A percentile compares a stretch with the other conserved stretches of the same genome.
phyloP scores from a whole-genome alignment of 2,888 invertebrate genomes.

The Drosophila anomalipes region DNA sequence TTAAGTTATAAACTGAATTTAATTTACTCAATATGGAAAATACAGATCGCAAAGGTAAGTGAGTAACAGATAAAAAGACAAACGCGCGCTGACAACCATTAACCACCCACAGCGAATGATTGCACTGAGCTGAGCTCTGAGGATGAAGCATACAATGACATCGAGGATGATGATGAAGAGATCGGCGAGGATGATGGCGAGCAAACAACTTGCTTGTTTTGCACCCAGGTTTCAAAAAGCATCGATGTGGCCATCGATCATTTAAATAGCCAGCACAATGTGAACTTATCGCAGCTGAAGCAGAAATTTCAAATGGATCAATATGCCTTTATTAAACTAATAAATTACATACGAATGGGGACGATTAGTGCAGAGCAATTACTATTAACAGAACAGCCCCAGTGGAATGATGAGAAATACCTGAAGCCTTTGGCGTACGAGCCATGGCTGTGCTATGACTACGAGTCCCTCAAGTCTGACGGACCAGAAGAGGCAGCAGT shows the following conservation, averaged over 20 bases:
- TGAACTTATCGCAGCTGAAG: constrained; percentile 89
- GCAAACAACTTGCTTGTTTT: constrained; percentile 89
- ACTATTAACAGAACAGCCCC: constrained; percentile 86
- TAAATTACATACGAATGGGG: constrained; percentile 91
- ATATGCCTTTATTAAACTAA: constrained; percentile 92
- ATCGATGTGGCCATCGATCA: constrained; percentile 89
- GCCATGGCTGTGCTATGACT: constrained; percentile 92
- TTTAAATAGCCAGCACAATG: constrained; percentile 88
- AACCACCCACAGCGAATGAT: neutral
- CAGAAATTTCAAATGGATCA: constrained; percentile 91
- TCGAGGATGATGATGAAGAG: constrained; percentile 84
- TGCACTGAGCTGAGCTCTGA: constrained; percentile 43
- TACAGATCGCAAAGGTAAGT: constrained; percentile 28
- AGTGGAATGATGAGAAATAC: constrained; percentile 92
- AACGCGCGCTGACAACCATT: neutral
- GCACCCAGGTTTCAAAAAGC: constrained; percentile 87
- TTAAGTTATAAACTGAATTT: neutral
- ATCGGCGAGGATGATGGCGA: constrained; percentile 86
- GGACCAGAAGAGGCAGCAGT: neutral
- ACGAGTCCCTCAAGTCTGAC: constrained; percentile 60
- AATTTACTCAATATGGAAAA: constrained; percentile 35
- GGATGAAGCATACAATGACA: constrained; percentile 64
- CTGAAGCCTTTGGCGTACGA: constrained; percentile 92
- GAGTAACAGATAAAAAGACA: neutral
- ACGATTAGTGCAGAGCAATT: constrained; percentile 87